These are phyloP conservation scores for Barnardius zonarius DNA, from an alignment of 2,113 vertebrate species.

Conservation along the genomic window DNA sequence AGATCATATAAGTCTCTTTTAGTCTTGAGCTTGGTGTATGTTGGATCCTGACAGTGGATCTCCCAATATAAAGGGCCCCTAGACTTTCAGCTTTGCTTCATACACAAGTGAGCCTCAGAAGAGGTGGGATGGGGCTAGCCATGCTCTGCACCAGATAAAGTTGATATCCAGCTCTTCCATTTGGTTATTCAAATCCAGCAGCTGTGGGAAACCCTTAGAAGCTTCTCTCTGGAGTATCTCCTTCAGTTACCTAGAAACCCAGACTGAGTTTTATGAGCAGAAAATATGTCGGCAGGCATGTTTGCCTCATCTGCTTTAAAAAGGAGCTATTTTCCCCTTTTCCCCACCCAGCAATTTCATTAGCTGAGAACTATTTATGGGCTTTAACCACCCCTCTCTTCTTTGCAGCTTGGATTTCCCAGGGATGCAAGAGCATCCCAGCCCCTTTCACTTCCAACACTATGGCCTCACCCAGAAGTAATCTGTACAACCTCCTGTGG, in stretches of 20 bases:
- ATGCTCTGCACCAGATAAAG: not conserved
- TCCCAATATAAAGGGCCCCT: accelerated
- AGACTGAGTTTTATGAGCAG: constrained; percentile 56
- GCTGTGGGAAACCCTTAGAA: not conserved
- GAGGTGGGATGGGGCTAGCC: not conserved
- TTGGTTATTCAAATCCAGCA: not conserved
- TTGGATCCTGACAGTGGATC: not conserved
- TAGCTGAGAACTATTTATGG: constrained; percentile 48
- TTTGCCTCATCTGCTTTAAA: constrained; percentile 36
- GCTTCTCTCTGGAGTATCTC: not conserved
- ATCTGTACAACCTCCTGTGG: not conserved
- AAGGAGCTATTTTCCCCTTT: constrained; percentile 12
- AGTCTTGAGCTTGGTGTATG: not conserved
- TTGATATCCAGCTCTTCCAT: not conserved
- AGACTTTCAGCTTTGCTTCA: not conserved
- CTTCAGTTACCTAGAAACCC: constrained; percentile 57
- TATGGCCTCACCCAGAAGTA: constrained; percentile 28
- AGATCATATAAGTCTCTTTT: not conserved
- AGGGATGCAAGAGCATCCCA: not conserved
- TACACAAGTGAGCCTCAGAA: not conserved
- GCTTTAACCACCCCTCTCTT: constrained; percentile 29
- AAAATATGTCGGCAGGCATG: constrained; percentile 33
- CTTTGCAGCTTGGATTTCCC: constrained; percentile 23
- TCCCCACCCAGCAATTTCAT: constrained; percentile 43
- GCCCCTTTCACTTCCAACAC: constrained; percentile 14